Conservation (phyloP, 2,888 invertebrate species). For the Caradrina kadenii region DNA sequence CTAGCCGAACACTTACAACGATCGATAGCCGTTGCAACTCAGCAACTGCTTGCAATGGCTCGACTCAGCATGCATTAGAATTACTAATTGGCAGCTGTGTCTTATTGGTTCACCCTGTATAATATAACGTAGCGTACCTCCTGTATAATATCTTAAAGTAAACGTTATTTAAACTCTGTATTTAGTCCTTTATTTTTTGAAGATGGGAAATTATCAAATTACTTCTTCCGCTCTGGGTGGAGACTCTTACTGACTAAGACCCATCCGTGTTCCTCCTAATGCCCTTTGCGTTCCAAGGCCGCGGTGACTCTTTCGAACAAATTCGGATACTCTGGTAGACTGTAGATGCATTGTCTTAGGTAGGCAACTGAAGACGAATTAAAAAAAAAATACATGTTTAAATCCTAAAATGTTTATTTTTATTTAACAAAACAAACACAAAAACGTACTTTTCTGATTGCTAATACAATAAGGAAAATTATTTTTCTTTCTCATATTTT, state of each 20-base stretch:
- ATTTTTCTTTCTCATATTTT: constrained; percentile 13
- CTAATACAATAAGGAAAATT: constrained; percentile 8
- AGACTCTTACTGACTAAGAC: no score
- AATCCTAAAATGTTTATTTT: background rate
- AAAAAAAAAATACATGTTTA: background rate
- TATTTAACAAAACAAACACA: background rate
- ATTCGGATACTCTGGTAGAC: no score
- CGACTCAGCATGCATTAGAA: constrained; percentile 65
- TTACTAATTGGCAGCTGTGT: constrained; percentile 68
- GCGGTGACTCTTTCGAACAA: no score
- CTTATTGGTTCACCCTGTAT: constrained; percentile 24
- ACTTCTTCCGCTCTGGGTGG: no score
- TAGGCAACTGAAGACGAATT: no score
- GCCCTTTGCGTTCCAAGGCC: no score
- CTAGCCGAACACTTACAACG: constrained; percentile 8
- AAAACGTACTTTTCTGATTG: background rate
- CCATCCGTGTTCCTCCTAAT: no score
- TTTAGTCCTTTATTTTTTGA: constrained; percentile 2
- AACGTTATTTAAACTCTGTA: constrained; percentile 1
- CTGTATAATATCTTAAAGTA: constrained; percentile 20
- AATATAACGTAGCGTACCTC: background rate
- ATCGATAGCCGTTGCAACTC: constrained; percentile 26
- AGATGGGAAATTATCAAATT: no score
- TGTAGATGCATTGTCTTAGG: no score
- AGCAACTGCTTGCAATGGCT: constrained; percentile 37